Conservation (phyloP, 2,797 vertebrate genomes). For the Dromococcyx pavoninus region DNA sequence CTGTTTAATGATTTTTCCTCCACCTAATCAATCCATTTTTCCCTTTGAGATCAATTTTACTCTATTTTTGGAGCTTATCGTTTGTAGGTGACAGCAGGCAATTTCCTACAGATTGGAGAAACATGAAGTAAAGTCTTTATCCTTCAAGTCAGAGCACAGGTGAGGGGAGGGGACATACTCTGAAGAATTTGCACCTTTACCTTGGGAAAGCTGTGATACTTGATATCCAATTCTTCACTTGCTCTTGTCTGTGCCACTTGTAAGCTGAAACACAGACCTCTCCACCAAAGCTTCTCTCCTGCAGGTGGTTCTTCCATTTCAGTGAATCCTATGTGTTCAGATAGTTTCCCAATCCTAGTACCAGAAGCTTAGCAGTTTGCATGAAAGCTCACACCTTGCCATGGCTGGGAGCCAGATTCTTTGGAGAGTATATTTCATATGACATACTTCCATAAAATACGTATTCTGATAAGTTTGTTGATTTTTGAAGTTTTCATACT, state of each 20-base stretch:
- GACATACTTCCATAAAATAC: background rate
- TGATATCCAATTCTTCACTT: background rate
- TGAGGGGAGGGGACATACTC: background rate
- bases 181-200: background rate
- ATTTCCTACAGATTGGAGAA: background rate
- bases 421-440: background rate
- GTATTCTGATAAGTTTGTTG: background rate
- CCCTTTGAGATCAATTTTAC: slow-evolving; percentile 28
- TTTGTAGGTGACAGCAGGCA: background rate
- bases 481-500: background rate
- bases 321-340: background rate
- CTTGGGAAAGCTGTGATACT: background rate
- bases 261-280: background rate
- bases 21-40: background rate
- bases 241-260: background rate
- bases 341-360: rapidly evolving
- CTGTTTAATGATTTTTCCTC: background rate
- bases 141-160: background rate
- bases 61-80: slow-evolving; percentile 32
- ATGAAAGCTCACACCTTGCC: background rate
- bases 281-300: background rate
- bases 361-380: background rate
- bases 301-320: background rate
- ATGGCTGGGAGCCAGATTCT: background rate
- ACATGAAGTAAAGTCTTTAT: background rate